Conservation (phyloP, 1,140 invertebrate genomes). For the Drosophila chauvacae region DNA sequence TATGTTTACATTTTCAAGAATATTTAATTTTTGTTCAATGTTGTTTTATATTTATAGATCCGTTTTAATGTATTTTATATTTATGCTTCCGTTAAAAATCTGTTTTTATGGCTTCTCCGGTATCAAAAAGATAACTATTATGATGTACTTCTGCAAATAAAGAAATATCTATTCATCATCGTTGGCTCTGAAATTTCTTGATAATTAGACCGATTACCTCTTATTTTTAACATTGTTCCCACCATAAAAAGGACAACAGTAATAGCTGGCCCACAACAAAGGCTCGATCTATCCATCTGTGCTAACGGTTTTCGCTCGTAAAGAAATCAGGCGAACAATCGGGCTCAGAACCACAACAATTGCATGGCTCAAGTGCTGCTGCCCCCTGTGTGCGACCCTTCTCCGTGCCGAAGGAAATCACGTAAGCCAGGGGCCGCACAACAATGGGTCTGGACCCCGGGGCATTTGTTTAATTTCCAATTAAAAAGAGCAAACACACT, state of each 20-base stretch:
- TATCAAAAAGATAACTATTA: neutral
- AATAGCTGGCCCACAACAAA: conserved; percentile 45
- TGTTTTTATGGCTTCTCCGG: neutral
- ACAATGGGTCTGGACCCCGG: conserved; percentile 46
- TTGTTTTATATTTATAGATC: neutral
- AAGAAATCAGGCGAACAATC: conserved; percentile 68
- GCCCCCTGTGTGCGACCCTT: neutral
- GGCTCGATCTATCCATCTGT: conserved; percentile 26
- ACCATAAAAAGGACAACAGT: conserved; percentile 42
- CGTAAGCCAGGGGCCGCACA: conserved; percentile 66
- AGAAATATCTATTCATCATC: conserved; percentile 31
- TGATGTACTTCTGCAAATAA: conserved; percentile 1
- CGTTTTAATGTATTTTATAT: neutral
- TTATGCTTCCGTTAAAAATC: neutral
- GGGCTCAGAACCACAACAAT: conserved; percentile 67
- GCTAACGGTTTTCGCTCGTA: conserved; percentile 71
- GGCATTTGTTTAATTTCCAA: conserved; percentile 82
- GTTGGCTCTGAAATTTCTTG: conserved; percentile 58
- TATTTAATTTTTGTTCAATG: too few relatives aligned
- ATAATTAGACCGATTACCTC: conserved; percentile 64
- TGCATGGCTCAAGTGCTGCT: conserved; percentile 63
- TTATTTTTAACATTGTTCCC: conserved; percentile 59
- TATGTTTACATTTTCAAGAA: too few relatives aligned
- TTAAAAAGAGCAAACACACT: conserved; percentile 80
- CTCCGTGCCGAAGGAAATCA: conserved; percentile 60